These are phyloP conservation scores for Lampris megalopsis DNA, from an alignment of 2,113 vertebrate genomes.

Conservation along the genomic window DNA sequence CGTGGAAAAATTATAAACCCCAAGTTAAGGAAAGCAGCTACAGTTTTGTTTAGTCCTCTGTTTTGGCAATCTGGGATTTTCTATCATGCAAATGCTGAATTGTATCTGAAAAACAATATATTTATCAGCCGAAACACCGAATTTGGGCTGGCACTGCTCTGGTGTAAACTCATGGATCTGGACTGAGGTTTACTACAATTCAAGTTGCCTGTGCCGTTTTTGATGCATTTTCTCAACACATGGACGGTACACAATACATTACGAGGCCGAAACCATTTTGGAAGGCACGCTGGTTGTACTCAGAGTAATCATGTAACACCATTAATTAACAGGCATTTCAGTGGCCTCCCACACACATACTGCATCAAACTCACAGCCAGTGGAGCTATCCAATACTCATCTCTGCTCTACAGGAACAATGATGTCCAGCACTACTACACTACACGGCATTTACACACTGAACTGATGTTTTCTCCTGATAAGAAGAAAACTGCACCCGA, in stretches of 20 bases:
- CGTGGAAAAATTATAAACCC: too few species aligned
- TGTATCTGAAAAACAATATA: too few species aligned
- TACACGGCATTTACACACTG: conserved; percentile 24
- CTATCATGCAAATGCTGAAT: too few species aligned
- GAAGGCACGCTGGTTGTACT: conserved; percentile 48
- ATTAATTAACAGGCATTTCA: conserved; percentile 77
- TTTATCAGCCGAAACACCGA: too few species aligned
- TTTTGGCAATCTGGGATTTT: too few species aligned
- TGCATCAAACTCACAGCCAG: conserved; percentile 75
- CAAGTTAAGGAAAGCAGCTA: too few species aligned
- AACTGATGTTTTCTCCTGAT: conserved; percentile 4
- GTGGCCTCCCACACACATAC: conserved; percentile 79
- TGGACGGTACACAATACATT: not conserved
- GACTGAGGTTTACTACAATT: too few species aligned
- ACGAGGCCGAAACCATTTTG: conserved; percentile 44
- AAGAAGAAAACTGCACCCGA: not conserved
- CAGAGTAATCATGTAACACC: conserved; percentile 68
- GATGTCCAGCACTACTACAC: conserved; percentile 55
- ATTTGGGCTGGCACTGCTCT: too few species aligned
- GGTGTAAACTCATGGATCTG: too few species aligned
- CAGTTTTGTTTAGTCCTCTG: too few species aligned
- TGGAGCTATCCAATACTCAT: conserved; percentile 67
- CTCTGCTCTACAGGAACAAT: conserved; percentile 32
- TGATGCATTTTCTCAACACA: too few species aligned
- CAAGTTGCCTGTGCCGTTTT: too few species aligned